Evolutionary conservation across 92 coral and sea anemone genomes (phyloP).

Genomic region (Parazoanthus swiftii): DNA sequence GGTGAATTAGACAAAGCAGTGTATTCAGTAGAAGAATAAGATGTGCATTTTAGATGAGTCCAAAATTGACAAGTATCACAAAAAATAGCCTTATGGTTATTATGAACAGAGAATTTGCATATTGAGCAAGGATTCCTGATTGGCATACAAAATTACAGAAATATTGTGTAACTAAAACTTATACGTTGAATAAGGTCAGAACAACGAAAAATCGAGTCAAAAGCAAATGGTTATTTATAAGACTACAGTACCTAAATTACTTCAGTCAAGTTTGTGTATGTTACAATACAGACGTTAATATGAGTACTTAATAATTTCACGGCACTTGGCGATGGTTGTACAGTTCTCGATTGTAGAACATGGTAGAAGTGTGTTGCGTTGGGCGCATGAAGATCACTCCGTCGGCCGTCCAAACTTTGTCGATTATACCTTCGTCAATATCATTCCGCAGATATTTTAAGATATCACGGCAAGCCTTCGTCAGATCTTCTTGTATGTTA

Average conservation of each 20-base stretch:
- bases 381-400: not conserved
- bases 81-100: slow-evolving; percentile 54
- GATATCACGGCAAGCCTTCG: not conserved
- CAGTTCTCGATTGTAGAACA: slow-evolving; percentile 16
- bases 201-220: not conserved
- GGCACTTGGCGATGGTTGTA: slow-evolving; percentile 4
- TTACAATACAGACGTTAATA: not conserved
- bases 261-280: not conserved
- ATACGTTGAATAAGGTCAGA: not conserved
- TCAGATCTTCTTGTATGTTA: slow-evolving; percentile 30
- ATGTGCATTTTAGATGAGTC: slow-evolving; percentile 53
- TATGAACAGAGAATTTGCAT: slow-evolving; percentile 48
- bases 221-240: not conserved
- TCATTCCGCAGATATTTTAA: slow-evolving; percentile 19
- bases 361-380: not conserved
- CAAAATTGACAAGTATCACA: slow-evolving; percentile 52
- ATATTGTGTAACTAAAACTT: not conserved
- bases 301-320: slow-evolving; percentile 8
- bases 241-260: not conserved
- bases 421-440: slow-evolving; percentile 7
- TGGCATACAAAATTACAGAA: slow-evolving; percentile 12
- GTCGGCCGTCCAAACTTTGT: slow-evolving; percentile 22
- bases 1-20: slow-evolving; percentile 44
- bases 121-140: slow-evolving; percentile 41
- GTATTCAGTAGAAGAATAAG: slow-evolving; percentile 40